A percentile compares a stretch with the other conserved stretches of the same genome.
Conservation (phyloP, 2,888 invertebrate species). For the Scaeva pyrastri region DNA sequence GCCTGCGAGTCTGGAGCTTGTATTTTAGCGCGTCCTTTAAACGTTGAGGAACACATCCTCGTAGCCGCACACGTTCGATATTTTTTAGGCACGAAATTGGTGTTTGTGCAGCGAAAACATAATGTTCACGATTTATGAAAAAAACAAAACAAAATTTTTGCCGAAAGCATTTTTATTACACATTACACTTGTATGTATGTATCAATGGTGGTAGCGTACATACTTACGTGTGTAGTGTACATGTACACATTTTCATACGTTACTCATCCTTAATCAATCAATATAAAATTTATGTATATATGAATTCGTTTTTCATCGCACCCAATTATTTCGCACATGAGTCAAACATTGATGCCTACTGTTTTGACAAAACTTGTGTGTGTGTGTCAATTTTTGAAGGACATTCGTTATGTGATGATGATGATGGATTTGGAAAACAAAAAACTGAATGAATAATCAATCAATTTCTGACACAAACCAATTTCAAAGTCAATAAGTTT, state of each 20-base stretch:
- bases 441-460: not conserved
- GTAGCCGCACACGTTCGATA: not conserved
- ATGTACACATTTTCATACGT: not conserved
- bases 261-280: constrained; percentile 10
- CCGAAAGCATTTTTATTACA: not conserved
- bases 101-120: not conserved
- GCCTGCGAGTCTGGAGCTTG: no score
- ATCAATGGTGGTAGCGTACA: no score
- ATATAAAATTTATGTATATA: not conserved
- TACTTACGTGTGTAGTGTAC: no score
- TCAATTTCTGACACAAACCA: not conserved
- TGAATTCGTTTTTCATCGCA: not conserved
- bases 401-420: no score
- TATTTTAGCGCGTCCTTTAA: not conserved
- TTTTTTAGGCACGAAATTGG: not conserved
- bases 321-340: constrained; percentile 2
- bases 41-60: not conserved
- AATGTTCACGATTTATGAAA: not conserved
- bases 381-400: not conserved
- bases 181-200: no score
- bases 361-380: no score
- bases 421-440: not conserved
- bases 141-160: not conserved
- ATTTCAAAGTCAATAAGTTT: not conserved
- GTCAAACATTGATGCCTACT: not conserved